Conservation (phyloP, 92 coral and sea anemone genomes). For the Porites cylindrica region DNA sequence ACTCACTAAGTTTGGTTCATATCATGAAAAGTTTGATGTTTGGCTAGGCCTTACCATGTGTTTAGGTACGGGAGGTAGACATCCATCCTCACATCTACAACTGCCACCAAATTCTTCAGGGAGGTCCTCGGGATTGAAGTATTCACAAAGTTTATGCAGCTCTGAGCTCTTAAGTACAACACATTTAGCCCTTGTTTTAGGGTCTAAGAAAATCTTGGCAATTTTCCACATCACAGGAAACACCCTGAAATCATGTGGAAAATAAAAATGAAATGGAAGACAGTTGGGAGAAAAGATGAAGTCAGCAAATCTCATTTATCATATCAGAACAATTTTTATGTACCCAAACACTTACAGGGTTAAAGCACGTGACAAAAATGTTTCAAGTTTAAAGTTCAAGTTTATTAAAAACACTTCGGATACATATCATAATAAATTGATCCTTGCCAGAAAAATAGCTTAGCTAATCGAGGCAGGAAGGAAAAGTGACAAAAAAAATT, state of each 20-base stretch:
- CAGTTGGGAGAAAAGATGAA: neutral
- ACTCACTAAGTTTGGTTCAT: neutral
- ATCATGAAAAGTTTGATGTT: neutral
- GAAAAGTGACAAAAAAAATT: too few species aligned
- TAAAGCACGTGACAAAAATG: too few species aligned
- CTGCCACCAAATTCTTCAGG: slow-evolving; percentile 96
- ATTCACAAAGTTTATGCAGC: slow-evolving; percentile 74
- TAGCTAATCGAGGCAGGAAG: too few species aligned
- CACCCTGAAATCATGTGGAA: slow-evolving; percentile 60
- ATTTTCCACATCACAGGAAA: slow-evolving; percentile 97
- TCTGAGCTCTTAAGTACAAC: slow-evolving; percentile 85
- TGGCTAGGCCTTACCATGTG: slow-evolving; percentile 81
- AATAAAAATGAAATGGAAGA: neutral
- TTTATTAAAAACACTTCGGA: too few species aligned
- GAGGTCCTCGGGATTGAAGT: slow-evolving; percentile 83
- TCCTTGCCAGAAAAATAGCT: too few species aligned
- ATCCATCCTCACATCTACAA: slow-evolving; percentile 86
- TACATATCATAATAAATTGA: too few species aligned
- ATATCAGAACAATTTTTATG: neutral
- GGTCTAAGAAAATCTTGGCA: slow-evolving; percentile 88
- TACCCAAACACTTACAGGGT: too few species aligned
- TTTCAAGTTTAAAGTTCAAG: too few species aligned
- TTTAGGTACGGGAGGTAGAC: slow-evolving; percentile 93
- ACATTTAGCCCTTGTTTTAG: slow-evolving; percentile 93
- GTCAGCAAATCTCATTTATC: neutral